Base-by-base conservation (phyloP, 2,797 vertebrate species). In the Pseudochromis fuscus region DNA sequence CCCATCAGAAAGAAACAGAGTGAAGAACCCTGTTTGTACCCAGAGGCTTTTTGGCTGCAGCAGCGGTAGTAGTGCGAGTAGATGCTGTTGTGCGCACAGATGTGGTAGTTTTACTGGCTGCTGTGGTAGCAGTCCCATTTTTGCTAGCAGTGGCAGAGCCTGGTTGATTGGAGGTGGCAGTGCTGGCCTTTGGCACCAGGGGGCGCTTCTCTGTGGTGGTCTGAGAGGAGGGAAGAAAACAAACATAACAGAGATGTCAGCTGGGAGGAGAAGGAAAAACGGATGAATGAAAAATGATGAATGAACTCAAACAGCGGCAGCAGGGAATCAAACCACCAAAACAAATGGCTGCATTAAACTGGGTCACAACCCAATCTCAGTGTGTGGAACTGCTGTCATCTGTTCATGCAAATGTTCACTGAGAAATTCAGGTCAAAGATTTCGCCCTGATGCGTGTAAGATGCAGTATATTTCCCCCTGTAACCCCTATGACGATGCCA, bases 11-110 rank as follows among this genome's bases (percentile, higher is more conserved):
- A n/a, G 18, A 18, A 7, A 19, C 5, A 25, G 1, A 3, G 27
- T 25, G 46, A 49, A 16, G 5, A 11, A 3, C 10, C n/a, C 2
- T 19, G 42, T 0, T 2, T 16, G 82, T 81, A 98, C 97, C 87
- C 0, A 90, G 72, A 4, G 95, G 94, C 83, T 92, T 95, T 77
- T 92, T 97, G 38, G 95, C 86, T 0, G 94, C 94, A 3, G 94
- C 75, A 1, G 93, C 53, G 0, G 86, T 28, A 0, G 87, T 70
- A 1, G 93, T 75, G 9, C 89, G 66, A 3, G 88, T 10, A 0
- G 92, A 65, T 3, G 77, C 24, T 0, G 89, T 11, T 0, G 86
- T 76, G 71, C 91, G 92, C 3, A 53, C 60, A 1, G 88, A 65
- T 19, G 89, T 30, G 18, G 89, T 48, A 0, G 93, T 72, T 56